Evolutionary conservation across 2,113 vertebrate species (phyloP).

Genomic region (Bothrops jararaca): DNA sequence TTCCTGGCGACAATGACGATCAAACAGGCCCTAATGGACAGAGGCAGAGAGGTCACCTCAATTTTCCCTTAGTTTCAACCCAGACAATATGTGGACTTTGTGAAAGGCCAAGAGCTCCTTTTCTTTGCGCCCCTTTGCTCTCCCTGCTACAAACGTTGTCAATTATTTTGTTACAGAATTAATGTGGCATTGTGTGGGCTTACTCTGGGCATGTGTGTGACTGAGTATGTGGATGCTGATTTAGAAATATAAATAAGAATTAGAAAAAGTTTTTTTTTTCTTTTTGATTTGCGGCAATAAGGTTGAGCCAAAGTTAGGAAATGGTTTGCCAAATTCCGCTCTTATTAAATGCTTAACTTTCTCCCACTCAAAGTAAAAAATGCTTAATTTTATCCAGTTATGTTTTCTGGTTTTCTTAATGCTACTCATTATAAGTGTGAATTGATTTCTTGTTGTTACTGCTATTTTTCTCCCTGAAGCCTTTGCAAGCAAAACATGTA

Average conservation of each 20-base stretch:
- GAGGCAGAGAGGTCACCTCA: constrained; percentile 68
- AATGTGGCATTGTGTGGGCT: constrained; percentile 52
- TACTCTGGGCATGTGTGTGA: constrained; percentile 21
- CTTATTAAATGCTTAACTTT: background rate
- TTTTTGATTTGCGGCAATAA: background rate
- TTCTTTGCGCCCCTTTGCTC: constrained; percentile 21
- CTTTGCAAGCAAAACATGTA: background rate
- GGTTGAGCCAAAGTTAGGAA: background rate
- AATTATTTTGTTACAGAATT: constrained; percentile 52
- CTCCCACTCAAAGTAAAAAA: background rate
- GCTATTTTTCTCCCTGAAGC: background rate
- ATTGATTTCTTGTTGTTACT: background rate
- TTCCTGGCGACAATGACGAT: constrained; percentile 69
- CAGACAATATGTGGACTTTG: constrained; percentile 39
- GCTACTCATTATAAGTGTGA: background rate
- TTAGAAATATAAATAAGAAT: constrained; percentile 37
- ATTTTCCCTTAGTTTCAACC: constrained; percentile 60
- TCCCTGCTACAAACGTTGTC: constrained; percentile 54
- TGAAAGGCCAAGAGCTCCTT: constrained; percentile 36
- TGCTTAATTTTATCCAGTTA: background rate
- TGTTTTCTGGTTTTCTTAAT: background rate
- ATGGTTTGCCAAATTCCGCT: background rate
- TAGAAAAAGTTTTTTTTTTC: constrained; percentile 4
- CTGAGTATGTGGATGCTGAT: constrained; percentile 17
- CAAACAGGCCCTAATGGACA: constrained; percentile 65